These are phyloP conservation scores for Himalopsyche phryganea DNA, from an alignment of 1,140 invertebrate genomes.

Conservation along the genomic window DNA sequence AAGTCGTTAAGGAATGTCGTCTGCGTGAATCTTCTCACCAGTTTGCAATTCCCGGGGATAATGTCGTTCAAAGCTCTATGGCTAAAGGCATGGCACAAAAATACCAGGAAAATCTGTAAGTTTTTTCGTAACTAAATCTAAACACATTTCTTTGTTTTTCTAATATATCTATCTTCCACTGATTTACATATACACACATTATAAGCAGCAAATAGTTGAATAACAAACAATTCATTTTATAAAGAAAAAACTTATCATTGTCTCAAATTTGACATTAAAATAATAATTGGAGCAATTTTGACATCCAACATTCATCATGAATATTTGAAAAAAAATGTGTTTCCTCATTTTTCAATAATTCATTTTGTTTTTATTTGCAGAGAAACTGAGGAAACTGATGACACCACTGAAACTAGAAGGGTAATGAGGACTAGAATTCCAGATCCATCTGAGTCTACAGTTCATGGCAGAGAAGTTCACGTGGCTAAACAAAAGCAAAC, in stretches of 20 bases:
- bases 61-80: slow-evolving; percentile 68
- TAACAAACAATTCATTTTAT: no score
- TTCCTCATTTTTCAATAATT: no score
- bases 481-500: slow-evolving; percentile 84
- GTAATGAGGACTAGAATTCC: slow-evolving; percentile 54
- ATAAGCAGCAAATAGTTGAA: slow-evolving; percentile 4
- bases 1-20: slow-evolving; percentile 76
- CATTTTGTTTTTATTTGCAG: slow-evolving; percentile 47
- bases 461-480: slow-evolving; percentile 85
- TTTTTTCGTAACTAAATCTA: slow-evolving; percentile 39
- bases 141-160: slow-evolving; percentile 6
- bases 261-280: no score
- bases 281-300: no score
- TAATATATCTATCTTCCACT: slow-evolving; percentile 13
- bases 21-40: slow-evolving; percentile 75
- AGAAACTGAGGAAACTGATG: slow-evolving; percentile 55
- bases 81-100: slow-evolving; percentile 84
- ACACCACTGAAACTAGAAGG: slow-evolving; percentile 48
- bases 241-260: no score
- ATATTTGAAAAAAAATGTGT: no score
- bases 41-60: slow-evolving; percentile 80
- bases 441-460: slow-evolving; percentile 74
- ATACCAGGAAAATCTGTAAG: slow-evolving; percentile 81
- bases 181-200: background rate
- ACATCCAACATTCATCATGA: no score